phyloP scores from a whole-genome alignment of 2,888 invertebrate species.

The Drosophila merina region DNA sequence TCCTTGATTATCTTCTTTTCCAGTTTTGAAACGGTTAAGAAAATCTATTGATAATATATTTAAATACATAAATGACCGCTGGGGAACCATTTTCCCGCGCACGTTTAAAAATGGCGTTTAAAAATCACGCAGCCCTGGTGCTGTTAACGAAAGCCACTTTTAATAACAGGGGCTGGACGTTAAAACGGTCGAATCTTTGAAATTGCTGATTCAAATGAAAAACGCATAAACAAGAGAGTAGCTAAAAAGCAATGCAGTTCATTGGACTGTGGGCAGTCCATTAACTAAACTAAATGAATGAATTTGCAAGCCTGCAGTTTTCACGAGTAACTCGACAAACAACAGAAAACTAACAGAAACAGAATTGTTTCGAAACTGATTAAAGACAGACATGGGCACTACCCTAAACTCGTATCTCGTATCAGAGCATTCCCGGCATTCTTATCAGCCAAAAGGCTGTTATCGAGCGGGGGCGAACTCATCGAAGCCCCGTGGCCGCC shows the following conservation, averaged over 20 bases:
- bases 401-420: slow-evolving; percentile 35
- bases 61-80: too few relatives aligned
- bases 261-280: slow-evolving; percentile 33
- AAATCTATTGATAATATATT: too few relatives aligned
- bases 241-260: slow-evolving; percentile 19
- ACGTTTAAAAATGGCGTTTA: background rate
- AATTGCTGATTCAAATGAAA: slow-evolving; percentile 33
- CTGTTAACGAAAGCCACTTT: background rate
- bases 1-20: too few relatives aligned
- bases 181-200: slow-evolving; percentile 28
- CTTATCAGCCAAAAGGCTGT: slow-evolving; percentile 62
- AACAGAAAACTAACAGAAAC: background rate
- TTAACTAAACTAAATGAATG: slow-evolving; percentile 53
- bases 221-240: slow-evolving; percentile 19
- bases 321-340: slow-evolving; percentile 10
- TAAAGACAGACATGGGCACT: background rate
- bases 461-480: slow-evolving; percentile 58
- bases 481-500: slow-evolving; percentile 44
- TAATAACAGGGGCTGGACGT: slow-evolving; percentile 5
- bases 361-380: slow-evolving; percentile 15
- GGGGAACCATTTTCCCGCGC: background rate
- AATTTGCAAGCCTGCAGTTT: slow-evolving; percentile 31
- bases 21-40: too few relatives aligned
- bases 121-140: background rate
- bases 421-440: background rate